A percentile compares a stretch with the other conserved stretches of the same genome.
Conservation (phyloP, 2,113 vertebrate species). For the Psittacus erithacus region DNA sequence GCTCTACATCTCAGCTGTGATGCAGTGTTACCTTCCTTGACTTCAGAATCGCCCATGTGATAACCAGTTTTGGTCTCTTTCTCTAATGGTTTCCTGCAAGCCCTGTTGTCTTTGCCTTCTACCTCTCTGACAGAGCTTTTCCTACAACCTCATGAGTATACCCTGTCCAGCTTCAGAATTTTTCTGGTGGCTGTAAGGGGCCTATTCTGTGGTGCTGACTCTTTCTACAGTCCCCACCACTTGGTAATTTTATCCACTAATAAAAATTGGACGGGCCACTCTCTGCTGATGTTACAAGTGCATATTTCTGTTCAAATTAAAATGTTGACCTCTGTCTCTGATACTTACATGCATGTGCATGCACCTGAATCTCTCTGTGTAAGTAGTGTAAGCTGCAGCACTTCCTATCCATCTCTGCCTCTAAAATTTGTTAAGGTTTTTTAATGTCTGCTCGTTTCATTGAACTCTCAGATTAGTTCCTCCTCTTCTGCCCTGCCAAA, state of each 20-base stretch:
- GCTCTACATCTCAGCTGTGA: neutral
- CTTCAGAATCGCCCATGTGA: neutral
- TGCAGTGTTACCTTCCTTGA: neutral
- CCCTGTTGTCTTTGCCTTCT: neutral
- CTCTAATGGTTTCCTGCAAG: neutral
- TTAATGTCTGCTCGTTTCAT: neutral
- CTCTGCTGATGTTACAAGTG: neutral
- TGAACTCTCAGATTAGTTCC: neutral
- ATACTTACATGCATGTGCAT: neutral
- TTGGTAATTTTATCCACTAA: neutral
- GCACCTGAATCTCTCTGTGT: neutral
- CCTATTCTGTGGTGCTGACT: neutral
- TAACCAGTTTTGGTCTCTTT: neutral
- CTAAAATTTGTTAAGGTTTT: neutral
- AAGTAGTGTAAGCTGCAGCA: neutral
- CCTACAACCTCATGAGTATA: fast-evolving
- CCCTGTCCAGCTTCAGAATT: neutral
- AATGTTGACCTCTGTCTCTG: neutral
- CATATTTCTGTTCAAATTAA: neutral
- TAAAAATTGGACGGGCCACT: neutral
- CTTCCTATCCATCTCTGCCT: neutral
- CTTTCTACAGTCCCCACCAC: neutral
- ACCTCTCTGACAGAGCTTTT: neutral
- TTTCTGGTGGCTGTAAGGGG: neutral
- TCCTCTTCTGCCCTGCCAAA: neutral